phyloP scores from a whole-genome alignment of 2,113 vertebrate genomes.

The Ia io region DNA sequence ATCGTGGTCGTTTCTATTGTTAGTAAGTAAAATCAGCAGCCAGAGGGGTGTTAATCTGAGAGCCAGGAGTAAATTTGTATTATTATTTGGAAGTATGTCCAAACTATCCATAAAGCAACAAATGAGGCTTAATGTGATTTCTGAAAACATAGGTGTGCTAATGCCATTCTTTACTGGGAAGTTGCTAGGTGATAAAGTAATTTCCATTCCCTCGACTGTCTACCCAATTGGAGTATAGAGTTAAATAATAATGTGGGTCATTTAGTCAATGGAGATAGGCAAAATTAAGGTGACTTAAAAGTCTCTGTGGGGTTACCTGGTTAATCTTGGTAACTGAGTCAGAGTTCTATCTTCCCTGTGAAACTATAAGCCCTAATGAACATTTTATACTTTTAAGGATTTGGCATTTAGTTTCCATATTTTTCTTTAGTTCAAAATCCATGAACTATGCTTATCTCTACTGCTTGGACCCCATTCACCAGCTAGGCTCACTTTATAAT shows the following conservation, averaged over 20 bases:
- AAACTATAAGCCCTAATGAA: not conserved
- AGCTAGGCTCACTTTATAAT: not conserved
- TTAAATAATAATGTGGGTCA: not conserved
- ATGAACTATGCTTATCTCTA: not conserved
- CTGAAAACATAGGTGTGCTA: not conserved
- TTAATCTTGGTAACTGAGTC: not conserved
- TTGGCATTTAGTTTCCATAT: not conserved
- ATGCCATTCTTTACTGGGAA: not conserved
- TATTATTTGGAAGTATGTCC: not conserved
- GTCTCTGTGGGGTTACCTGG: not conserved
- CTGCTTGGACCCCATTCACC: not conserved
- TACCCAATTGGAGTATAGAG: not conserved
- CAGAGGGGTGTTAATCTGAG: not conserved
- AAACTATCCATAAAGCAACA: not conserved
- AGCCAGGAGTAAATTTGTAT: not conserved
- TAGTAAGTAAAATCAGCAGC: conserved; percentile 84
- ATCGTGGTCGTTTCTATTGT: conserved; percentile 94
- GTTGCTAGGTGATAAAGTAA: not conserved
- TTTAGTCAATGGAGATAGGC: not conserved
- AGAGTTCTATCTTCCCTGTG: not conserved
- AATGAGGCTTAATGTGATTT: not conserved
- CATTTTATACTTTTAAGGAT: not conserved
- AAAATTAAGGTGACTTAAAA: not conserved
- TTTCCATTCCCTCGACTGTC: not conserved
- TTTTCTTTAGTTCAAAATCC: not conserved